phyloP scores from a whole-genome alignment of 2,113 vertebrate genomes.

The Carassius carassius region DNA sequence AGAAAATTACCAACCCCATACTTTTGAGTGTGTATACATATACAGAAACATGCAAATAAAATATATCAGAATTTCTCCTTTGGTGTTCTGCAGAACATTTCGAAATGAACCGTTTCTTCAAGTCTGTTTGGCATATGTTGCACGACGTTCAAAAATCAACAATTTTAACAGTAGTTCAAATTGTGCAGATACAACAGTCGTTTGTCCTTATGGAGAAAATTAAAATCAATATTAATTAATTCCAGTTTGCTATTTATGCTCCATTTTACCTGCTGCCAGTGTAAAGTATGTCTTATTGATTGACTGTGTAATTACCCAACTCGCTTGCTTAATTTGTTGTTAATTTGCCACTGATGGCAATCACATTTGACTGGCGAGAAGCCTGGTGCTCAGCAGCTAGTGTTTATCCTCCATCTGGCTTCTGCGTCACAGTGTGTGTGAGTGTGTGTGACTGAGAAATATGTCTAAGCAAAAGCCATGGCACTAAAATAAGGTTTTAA shows the following conservation, averaged over 20 bases:
- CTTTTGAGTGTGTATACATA: too few species aligned
- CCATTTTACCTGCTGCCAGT: constrained; percentile 44
- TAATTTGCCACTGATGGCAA: constrained; percentile 60
- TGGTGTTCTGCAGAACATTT: not conserved
- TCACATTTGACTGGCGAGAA: constrained; percentile 57
- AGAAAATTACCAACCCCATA: too few species aligned
- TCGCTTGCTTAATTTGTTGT: constrained; percentile 60
- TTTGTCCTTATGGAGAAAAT: not conserved
- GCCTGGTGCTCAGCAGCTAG: constrained; percentile 56
- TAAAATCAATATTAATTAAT: constrained; percentile 27
- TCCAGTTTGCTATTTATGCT: constrained; percentile 31
- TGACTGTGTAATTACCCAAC: constrained; percentile 60
- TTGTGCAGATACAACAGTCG: not conserved
- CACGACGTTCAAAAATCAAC: not conserved
- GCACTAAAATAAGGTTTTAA: constrained; percentile 42
- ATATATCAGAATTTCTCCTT: not conserved
- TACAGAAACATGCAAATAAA: too few species aligned
- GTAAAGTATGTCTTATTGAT: constrained; percentile 59
- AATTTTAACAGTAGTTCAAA: not conserved
- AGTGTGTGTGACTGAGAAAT: constrained; percentile 45
- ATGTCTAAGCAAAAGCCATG: constrained; percentile 45
- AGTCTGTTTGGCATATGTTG: constrained; percentile 1
- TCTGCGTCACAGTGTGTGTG: constrained; percentile 17
- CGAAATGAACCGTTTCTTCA: not conserved
- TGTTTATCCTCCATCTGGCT: constrained; percentile 56